Conservation (phyloP, 2,113 vertebrate genomes). For the Labrus mixtus region DNA sequence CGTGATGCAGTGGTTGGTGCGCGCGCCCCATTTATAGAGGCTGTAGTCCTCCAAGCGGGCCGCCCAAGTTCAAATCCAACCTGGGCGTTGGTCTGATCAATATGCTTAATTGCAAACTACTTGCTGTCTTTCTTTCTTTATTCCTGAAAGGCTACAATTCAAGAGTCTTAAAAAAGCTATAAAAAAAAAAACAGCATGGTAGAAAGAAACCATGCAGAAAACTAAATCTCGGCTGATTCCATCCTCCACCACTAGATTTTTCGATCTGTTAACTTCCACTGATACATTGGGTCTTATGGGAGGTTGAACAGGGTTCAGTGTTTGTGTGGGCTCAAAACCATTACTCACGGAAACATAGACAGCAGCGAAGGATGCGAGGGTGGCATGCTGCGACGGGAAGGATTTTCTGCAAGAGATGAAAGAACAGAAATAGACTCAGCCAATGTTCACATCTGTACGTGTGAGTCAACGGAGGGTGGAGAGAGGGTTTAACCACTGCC, state of each 20-base stretch:
- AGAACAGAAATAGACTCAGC: constrained; percentile 45
- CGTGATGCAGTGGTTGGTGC: too few species aligned
- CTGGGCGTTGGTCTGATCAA: too few species aligned
- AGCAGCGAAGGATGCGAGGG: constrained; percentile 96
- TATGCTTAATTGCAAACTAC: not conserved
- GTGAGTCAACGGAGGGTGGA: constrained; percentile 22
- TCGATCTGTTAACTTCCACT: not conserved
- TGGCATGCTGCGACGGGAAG: constrained; percentile 98
- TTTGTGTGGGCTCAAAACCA: constrained; percentile 4
- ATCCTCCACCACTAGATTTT: not conserved
- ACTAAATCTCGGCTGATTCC: not conserved
- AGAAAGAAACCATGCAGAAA: not conserved
- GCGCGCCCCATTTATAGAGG: too few species aligned
- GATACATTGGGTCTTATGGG: not conserved
- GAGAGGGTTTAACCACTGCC: not conserved
- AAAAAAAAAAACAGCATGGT: too few species aligned
- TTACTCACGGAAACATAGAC: constrained; percentile 98
- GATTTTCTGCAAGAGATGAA: constrained; percentile 91
- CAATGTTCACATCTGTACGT: not conserved
- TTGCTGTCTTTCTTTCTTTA: not conserved
- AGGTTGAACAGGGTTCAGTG: not conserved
- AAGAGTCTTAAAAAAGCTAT: not conserved
- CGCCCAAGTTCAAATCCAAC: too few species aligned
- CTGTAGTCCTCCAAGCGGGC: too few species aligned
- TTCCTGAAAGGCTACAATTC: not conserved